A percentile compares a stretch with the other conserved stretches of the same genome.
Conservation (phyloP, 2,113 vertebrate species). For the Craseonycteris thonglongyai region DNA sequence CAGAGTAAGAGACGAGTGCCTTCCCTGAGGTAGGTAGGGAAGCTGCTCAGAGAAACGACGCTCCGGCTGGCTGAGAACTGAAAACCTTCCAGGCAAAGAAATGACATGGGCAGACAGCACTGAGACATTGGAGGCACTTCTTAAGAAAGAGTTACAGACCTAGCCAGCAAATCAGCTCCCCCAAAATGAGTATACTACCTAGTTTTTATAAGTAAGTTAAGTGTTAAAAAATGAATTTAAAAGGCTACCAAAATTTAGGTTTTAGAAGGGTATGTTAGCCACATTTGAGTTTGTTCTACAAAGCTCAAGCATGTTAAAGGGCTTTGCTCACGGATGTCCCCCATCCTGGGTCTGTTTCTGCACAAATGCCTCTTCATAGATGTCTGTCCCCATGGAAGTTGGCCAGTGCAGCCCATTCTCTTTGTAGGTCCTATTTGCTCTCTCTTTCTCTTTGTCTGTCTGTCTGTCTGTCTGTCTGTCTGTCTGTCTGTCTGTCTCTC, state of each 20-base stretch:
- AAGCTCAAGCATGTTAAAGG: neutral
- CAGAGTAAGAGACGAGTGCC: neutral
- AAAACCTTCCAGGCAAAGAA: neutral
- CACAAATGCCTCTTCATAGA: neutral
- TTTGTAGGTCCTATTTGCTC: neutral
- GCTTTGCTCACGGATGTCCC: neutral
- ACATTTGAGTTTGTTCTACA: neutral
- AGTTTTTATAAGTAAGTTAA: neutral
- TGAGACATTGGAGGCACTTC: neutral
- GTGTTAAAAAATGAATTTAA: conserved; percentile 7
- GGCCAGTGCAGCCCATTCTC: neutral
- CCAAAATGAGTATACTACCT: neutral
- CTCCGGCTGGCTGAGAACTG: neutral
- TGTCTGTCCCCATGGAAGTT: conserved; percentile 21
- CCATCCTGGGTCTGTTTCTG: neutral
- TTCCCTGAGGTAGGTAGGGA: too few species aligned
- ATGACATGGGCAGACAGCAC: neutral
- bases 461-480: too few species aligned
- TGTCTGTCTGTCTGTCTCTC: neutral
- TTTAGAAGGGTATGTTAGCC: neutral
- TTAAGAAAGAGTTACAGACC: neutral
- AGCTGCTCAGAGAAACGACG: neutral
- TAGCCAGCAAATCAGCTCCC: neutral
- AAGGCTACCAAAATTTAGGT: neutral
- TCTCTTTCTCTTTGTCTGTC: neutral